phyloP scores from a whole-genome alignment of 1,140 invertebrate genomes.

The Cotesia glomerata region DNA sequence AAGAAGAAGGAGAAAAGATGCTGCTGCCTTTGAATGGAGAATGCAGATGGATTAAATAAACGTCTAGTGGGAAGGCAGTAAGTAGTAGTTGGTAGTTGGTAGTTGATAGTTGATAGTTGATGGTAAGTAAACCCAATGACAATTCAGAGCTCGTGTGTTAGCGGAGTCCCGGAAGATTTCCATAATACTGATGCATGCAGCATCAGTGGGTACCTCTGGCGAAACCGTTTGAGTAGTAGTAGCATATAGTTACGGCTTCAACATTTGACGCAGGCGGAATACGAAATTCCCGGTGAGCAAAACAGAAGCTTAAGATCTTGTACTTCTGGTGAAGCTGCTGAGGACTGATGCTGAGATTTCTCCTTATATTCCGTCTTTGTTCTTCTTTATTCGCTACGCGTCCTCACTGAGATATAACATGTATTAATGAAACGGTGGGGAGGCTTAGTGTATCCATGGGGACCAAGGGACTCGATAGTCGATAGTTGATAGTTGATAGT shows the following conservation, averaged over 20 bases:
- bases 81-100: no score
- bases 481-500: background rate
- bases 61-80: no score
- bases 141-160: no score
- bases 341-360: background rate
- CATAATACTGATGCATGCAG: conserved; percentile 42
- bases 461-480: conserved; percentile 7
- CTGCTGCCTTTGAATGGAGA: no score
- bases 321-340: background rate
- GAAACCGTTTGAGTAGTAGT: conserved; percentile 23
- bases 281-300: conserved; percentile 31
- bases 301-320: background rate
- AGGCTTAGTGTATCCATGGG: background rate
- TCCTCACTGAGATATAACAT: background rate
- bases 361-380: background rate
- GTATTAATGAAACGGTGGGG: background rate
- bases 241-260: conserved; percentile 41
- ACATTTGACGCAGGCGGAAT: conserved; percentile 41
- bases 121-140: no score
- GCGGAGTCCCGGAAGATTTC: conserved; percentile 37
- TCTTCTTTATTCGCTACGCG: background rate
- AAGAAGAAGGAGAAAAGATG: no score
- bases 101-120: no score
- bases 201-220: background rate
- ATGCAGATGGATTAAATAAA: no score